These are phyloP conservation scores for Syrista parreyssii DNA, from an alignment of 2,888 invertebrate species.

Conservation along the genomic window DNA sequence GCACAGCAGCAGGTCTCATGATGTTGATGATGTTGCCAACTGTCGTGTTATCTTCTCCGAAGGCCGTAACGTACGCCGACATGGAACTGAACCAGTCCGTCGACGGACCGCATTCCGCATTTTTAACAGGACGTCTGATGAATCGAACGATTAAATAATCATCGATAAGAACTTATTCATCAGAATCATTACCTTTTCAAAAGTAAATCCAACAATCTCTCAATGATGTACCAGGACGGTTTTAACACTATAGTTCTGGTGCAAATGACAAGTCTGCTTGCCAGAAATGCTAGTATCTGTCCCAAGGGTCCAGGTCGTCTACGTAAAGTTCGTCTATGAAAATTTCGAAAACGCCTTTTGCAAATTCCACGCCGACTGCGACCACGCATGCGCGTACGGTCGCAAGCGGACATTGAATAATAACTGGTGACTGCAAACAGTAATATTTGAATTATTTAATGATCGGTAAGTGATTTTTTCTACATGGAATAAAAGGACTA, in stretches of 20 bases:
- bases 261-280: constrained; percentile 43
- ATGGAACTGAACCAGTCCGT: constrained; percentile 32
- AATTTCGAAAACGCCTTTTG: constrained; percentile 44
- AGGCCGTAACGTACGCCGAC: constrained; percentile 32
- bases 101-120: constrained; percentile 43
- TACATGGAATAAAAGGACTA: too few relatives aligned
- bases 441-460: constrained; percentile 11
- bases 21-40: constrained; percentile 46
- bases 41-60: constrained; percentile 40
- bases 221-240: constrained; percentile 49
- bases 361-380: constrained; percentile 35
- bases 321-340: constrained; percentile 37
- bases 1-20: constrained; percentile 50
- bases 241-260: constrained; percentile 46
- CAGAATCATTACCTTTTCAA: constrained; percentile 40
- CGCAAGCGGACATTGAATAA: constrained; percentile 37
- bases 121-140: constrained; percentile 39
- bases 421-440: constrained; percentile 37
- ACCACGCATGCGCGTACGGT: constrained; percentile 23
- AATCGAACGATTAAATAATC: constrained; percentile 4
- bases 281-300: constrained; percentile 47
- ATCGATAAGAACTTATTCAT: neutral
- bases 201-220: constrained; percentile 43
- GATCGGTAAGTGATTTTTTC: too few relatives aligned
- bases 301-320: constrained; percentile 51